These are phyloP conservation scores for Globodera ellingtonae DNA, from an alignment of 1,140 invertebrate genomes.

Conservation along the genomic window DNA sequence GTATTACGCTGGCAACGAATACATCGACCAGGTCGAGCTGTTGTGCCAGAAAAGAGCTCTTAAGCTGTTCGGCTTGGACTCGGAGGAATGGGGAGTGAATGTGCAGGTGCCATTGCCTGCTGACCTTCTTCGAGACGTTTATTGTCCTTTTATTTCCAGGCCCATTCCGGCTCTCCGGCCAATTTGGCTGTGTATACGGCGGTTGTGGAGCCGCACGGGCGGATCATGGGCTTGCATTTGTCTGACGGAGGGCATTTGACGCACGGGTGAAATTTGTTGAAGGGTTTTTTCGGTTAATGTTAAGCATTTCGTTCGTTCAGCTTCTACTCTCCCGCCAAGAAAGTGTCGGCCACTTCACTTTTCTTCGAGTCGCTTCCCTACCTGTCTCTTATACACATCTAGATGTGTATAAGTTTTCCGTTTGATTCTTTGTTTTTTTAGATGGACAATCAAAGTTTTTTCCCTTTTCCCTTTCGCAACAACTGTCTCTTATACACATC, in stretches of 20 bases:
- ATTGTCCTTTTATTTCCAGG: constrained; percentile 94
- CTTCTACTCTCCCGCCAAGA: constrained; percentile 85
- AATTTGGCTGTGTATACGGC: constrained; percentile 85
- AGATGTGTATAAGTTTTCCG: no score
- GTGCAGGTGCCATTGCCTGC: constrained; percentile 95
- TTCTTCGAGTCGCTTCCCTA: constrained; percentile 99
- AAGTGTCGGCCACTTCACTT: constrained; percentile 93
- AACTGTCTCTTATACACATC: no score
- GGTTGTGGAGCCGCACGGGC: constrained; percentile 79
- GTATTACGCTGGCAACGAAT: constrained; percentile 94
- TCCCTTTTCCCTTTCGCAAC: not conserved
- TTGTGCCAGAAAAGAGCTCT: constrained; percentile 84
- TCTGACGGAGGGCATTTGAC: constrained; percentile 87
- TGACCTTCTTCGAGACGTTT: constrained; percentile 74
- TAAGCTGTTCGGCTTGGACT: constrained; percentile 79
- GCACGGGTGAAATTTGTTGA: constrained; percentile 65
- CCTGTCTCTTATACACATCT: no score
- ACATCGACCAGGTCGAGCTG: constrained; percentile 88
- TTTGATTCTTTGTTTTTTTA: no score
- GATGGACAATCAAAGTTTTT: not conserved
- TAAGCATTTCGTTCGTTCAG: constrained; percentile 76
- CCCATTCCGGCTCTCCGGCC: constrained; percentile 92
- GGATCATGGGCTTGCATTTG: constrained; percentile 93
- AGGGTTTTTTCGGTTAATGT: constrained; percentile 3
- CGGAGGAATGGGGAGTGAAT: constrained; percentile 92